phyloP scores from a whole-genome alignment of 2,797 vertebrate species.

The Oophaga sylvatica region DNA sequence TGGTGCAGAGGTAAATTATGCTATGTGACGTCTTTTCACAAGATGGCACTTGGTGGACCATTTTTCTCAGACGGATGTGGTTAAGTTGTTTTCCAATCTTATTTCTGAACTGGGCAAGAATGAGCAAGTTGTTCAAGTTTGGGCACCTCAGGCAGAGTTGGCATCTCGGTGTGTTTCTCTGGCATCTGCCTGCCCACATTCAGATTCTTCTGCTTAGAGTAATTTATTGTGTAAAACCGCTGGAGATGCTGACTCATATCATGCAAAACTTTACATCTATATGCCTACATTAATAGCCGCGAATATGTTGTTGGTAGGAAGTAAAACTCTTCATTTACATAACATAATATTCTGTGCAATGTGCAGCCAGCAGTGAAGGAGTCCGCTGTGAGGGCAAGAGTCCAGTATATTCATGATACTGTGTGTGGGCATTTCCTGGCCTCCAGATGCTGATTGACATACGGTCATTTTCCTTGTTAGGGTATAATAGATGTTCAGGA shows the following conservation, averaged over 20 bases:
- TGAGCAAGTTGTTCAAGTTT: conserved; percentile 23
- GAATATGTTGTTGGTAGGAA: no score
- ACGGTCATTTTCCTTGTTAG: no score
- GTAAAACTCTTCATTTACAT: background rate
- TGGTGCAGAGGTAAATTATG: background rate
- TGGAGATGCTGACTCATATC: conserved; percentile 12
- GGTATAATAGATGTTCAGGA: no score
- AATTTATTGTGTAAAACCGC: background rate
- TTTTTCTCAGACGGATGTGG: background rate
- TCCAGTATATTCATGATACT: no score
- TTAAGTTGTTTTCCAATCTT: background rate
- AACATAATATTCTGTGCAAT: no score
- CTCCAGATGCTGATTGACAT: no score
- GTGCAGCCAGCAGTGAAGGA: no score
- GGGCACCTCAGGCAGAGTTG: conserved; percentile 6
- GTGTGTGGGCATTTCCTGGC: no score
- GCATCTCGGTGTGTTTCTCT: background rate
- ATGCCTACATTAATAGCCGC: background rate
- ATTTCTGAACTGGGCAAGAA: conserved; percentile 10
- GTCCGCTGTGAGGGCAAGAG: no score
- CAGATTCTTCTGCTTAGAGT: background rate
- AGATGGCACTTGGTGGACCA: background rate
- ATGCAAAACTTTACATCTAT: background rate
- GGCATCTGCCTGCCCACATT: background rate
- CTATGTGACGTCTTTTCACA: background rate